These are phyloP conservation scores for Sapayoa aenigma DNA, from an alignment of 2,113 vertebrate genomes.

Conservation along the genomic window DNA sequence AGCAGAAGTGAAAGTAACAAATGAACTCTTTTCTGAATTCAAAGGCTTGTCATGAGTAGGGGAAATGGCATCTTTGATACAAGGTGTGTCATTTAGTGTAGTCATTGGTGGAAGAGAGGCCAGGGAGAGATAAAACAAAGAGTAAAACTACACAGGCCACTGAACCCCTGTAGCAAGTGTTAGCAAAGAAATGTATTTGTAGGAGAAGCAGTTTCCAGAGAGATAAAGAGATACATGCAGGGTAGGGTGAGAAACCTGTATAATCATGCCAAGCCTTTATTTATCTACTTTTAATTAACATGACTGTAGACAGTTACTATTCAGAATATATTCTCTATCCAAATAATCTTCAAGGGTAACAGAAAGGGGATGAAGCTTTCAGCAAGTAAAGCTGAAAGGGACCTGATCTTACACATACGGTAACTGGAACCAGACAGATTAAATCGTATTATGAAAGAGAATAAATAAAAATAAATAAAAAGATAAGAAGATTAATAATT, in stretches of 20 bases:
- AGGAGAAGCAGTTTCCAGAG: not conserved
- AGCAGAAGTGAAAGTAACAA: not conserved
- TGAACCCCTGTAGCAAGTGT: not conserved
- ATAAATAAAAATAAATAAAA: not conserved
- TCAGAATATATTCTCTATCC: not conserved
- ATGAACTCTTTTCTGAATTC: not conserved
- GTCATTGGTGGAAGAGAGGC: not conserved
- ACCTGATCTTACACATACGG: not conserved
- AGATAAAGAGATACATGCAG: not conserved
- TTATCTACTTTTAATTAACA: not conserved
- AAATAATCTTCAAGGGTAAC: not conserved
- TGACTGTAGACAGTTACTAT: not conserved
- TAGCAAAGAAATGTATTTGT: not conserved
- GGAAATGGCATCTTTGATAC: not conserved
- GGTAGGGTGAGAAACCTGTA: not conserved
- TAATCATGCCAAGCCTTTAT: not conserved
- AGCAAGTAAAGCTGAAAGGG: not conserved
- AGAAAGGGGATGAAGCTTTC: not conserved
- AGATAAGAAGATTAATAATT: not conserved
- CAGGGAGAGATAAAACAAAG: not conserved
- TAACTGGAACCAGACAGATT: not conserved
- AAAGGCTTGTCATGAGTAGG: not conserved
- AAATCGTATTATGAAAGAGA: not conserved
- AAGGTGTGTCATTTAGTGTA: not conserved
- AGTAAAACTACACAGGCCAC: not conserved